These are phyloP conservation scores for Omphaloscelis lunosa DNA, from an alignment of 2,888 invertebrate genomes.

Conservation along the genomic window DNA sequence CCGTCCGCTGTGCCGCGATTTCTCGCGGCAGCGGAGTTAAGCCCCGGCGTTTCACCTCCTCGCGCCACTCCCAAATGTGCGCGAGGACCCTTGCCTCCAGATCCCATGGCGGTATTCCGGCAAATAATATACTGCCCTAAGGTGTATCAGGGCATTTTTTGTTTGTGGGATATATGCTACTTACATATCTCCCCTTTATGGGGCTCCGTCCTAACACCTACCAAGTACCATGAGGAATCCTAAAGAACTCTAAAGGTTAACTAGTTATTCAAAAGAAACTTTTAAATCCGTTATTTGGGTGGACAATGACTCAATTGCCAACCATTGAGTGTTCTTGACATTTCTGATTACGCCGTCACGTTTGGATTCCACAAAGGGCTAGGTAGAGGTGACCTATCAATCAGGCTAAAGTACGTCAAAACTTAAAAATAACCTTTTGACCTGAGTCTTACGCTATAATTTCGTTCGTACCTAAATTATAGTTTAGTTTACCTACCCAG, in stretches of 20 bases:
- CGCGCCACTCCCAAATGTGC: too few species aligned
- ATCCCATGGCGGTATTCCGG: too few species aligned
- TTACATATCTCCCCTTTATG: not conserved
- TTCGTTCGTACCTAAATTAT: not conserved
- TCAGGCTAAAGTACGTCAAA: not conserved
- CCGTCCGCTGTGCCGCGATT: too few species aligned
- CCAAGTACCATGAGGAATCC: not conserved
- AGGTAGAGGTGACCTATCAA: not conserved
- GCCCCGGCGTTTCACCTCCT: too few species aligned
- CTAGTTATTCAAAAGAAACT: conserved; percentile 35
- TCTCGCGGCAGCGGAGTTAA: too few species aligned
- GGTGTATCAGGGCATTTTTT: not conserved
- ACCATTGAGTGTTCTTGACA: conserved; percentile 34
- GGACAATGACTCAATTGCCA: conserved; percentile 22
- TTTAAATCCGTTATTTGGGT: conserved; percentile 18
- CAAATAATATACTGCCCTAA: too few species aligned
- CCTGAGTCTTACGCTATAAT: not conserved
- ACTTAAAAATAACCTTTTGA: not conserved
- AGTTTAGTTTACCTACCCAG: too few species aligned
- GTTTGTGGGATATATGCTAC: too few species aligned
- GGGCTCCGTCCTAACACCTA: not conserved
- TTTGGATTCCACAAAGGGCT: conserved; percentile 12
- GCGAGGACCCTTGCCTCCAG: too few species aligned
- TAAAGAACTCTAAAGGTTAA: conserved; percentile 36
- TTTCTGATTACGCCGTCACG: conserved; percentile 20